Evolutionary conservation across 2,797 vertebrate species (phyloP).

Genomic region (Craterocephalus amniculus): DNA sequence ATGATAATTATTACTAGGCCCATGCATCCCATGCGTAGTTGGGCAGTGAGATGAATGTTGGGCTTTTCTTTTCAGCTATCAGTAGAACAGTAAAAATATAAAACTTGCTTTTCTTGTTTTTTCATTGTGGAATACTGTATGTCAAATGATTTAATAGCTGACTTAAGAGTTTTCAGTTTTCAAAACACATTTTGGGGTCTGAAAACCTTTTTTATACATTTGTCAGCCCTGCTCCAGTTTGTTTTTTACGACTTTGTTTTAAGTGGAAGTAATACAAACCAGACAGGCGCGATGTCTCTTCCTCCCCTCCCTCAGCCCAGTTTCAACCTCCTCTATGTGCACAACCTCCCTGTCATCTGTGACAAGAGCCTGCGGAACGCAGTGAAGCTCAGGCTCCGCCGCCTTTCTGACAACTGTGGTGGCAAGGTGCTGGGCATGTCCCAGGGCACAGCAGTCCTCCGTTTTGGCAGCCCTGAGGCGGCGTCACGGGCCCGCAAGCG

Average conservation of each 20-base stretch:
- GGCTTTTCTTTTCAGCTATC: background rate
- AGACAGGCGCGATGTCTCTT: slow-evolving; percentile 76
- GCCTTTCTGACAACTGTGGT: slow-evolving; percentile 97
- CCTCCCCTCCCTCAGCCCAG: slow-evolving; percentile 89
- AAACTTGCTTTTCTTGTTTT: background rate
- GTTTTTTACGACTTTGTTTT: slow-evolving; percentile 4
- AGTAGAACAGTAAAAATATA: background rate
- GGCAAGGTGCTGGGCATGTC: slow-evolving; percentile 95
- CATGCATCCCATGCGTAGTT: background rate
- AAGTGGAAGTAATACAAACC: slow-evolving; percentile 72
- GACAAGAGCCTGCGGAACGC: slow-evolving; percentile 87
- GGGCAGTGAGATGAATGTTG: background rate
- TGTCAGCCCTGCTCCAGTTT: slow-evolving; percentile 16
- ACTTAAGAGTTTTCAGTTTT: too few species aligned
- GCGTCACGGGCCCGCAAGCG: slow-evolving; percentile 94
- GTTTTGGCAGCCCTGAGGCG: slow-evolving; percentile 91
- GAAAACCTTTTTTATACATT: background rate
- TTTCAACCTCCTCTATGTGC: slow-evolving; percentile 95
- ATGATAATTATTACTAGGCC: background rate
- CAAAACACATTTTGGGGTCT: background rate
- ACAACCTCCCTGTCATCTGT: slow-evolving; percentile 94
- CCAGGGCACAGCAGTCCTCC: slow-evolving; percentile 91
- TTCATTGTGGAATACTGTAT: background rate
- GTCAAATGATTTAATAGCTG: background rate
- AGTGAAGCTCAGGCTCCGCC: slow-evolving; percentile 92